A percentile compares a stretch with the other conserved stretches of the same genome.
Conservation (phyloP, 2,888 invertebrate genomes). For the Cataglyphis livida region DNA sequence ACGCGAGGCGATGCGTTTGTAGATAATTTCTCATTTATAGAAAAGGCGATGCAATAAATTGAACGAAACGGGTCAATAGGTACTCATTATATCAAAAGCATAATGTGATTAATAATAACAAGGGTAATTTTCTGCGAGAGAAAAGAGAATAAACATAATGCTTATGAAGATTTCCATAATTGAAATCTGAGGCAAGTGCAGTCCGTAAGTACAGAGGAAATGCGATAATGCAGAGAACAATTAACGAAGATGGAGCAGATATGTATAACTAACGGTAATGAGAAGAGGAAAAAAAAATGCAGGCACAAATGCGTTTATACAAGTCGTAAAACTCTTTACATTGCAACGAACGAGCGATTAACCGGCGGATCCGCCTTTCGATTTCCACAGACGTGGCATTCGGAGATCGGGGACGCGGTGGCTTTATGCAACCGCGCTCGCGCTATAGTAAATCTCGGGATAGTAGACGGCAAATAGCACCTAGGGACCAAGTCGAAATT, state of each 20-base stretch:
- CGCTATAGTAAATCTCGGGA: conserved; percentile 67
- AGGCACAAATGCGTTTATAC: conserved; percentile 1
- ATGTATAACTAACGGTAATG: conserved; percentile 26
- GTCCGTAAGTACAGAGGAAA: conserved; percentile 12
- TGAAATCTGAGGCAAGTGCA: conserved; percentile 18
- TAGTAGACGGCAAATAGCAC: conserved; percentile 63
- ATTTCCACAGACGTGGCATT: conserved; percentile 50
- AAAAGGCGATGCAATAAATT: background rate
- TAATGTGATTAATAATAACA: conserved; percentile 38
- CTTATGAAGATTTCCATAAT: conserved; percentile 40
- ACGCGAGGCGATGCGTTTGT: background rate
- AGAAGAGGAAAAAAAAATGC: background rate
- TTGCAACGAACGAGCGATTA: conserved; percentile 45
- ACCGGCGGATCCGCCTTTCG: conserved; percentile 37
- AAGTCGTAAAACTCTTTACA: conserved; percentile 27
- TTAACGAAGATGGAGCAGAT: conserved; percentile 11
- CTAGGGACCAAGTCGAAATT: conserved; percentile 70
- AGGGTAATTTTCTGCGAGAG: conserved; percentile 27
- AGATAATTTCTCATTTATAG: background rate
- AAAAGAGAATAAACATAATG: conserved; percentile 17
- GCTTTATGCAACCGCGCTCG: conserved; percentile 50
- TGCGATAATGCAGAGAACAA: conserved; percentile 18
- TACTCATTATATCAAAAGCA: background rate
- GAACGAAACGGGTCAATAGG: background rate
- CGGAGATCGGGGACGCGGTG: conserved; percentile 52